A percentile compares a stretch with the other conserved stretches of the same genome.
Conservation (phyloP, 2,113 vertebrate species). For the Stictonetta naevosa region DNA sequence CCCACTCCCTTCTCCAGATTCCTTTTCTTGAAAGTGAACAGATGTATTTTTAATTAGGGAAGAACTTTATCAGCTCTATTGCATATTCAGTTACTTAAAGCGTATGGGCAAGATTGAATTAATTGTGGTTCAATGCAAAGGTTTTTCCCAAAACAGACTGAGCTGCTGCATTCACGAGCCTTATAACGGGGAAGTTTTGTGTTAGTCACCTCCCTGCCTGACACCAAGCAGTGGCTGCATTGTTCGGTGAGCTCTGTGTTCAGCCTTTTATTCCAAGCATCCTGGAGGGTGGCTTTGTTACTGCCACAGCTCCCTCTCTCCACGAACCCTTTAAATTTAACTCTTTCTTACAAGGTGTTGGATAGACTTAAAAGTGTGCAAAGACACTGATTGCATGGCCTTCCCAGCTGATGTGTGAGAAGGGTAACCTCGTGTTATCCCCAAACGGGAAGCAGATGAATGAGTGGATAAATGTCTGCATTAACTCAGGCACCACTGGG, state of each 20-base stretch:
- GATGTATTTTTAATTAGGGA: conserved; percentile 57
- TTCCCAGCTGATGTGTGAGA: background rate
- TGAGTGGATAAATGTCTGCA: background rate
- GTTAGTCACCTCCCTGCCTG: background rate
- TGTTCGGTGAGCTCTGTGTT: background rate
- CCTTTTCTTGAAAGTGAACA: background rate
- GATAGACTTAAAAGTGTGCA: background rate
- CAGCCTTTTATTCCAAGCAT: background rate
- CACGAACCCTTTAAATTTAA: background rate
- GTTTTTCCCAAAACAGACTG: background rate
- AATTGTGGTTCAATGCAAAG: background rate
- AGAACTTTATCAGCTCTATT: background rate
- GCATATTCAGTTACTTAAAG: background rate
- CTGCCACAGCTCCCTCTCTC: background rate
- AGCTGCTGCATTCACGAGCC: background rate
- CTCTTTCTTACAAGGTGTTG: background rate
- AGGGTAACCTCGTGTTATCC: background rate
- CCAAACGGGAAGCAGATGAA: background rate
- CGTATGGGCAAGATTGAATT: background rate
- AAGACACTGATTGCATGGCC: background rate
- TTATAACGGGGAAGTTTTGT: background rate
- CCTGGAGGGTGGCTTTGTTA: background rate
- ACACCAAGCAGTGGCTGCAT: background rate
- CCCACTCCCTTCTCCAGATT: background rate
- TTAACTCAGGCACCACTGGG: background rate